phyloP scores from a whole-genome alignment of 2,888 invertebrate genomes.

The Pemphredon lugubris region DNA sequence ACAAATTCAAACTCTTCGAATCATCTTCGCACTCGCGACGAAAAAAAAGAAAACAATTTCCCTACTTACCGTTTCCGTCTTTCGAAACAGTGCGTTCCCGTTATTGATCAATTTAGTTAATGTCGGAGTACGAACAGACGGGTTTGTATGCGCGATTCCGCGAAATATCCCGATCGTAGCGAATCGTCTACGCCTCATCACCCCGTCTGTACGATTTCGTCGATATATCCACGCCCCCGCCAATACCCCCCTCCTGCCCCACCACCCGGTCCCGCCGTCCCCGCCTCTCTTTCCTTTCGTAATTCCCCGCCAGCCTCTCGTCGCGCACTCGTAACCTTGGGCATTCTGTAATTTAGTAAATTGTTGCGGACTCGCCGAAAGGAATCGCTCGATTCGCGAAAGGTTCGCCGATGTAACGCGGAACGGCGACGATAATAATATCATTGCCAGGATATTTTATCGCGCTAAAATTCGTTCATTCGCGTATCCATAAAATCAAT shows the following conservation, averaged over 20 bases:
- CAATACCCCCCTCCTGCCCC: conserved; percentile 17
- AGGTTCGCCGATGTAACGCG: conserved; percentile 27
- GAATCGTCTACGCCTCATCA: conserved; percentile 44
- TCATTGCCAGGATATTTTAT: no score
- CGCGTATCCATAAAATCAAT: no score
- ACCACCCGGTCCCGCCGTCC: conserved; percentile 18
- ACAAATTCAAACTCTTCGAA: conserved; percentile 5
- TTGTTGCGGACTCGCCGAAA: conserved; percentile 67
- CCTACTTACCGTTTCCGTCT: neutral
- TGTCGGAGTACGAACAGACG: conserved; percentile 26
- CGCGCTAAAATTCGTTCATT: no score
- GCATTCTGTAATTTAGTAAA: conserved; percentile 75
- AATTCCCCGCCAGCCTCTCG: conserved; percentile 60
- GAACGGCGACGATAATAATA: neutral
- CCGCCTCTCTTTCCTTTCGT: no score
- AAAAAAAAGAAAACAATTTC: neutral
- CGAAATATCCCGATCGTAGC: conserved; percentile 45
- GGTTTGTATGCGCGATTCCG: conserved; percentile 43
- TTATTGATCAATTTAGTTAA: conserved; percentile 53
- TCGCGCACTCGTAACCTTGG: conserved; percentile 70
- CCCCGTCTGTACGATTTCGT: conserved; percentile 41
- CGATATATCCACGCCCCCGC: conserved; percentile 17
- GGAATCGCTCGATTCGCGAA: conserved; percentile 58
- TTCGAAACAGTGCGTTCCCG: conserved; percentile 9
- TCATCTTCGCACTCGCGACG: conserved; percentile 27